These are phyloP conservation scores for Cairina moschata DNA, from an alignment of 2,113 vertebrate species.

Conservation along the genomic window DNA sequence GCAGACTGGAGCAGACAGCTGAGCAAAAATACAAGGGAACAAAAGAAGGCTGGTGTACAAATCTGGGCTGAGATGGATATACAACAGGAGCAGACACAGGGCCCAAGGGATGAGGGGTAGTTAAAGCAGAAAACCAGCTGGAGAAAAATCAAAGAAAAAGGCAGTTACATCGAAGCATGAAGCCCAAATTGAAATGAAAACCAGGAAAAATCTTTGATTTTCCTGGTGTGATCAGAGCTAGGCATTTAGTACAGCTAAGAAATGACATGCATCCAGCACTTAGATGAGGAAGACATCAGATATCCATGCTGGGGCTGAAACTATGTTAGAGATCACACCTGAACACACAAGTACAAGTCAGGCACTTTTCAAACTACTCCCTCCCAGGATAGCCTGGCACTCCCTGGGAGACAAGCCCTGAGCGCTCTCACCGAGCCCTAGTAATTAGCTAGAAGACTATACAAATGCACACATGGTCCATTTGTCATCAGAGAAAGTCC, in stretches of 20 bases:
- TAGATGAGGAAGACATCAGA: background rate
- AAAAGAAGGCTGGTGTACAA: background rate
- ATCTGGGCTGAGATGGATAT: background rate
- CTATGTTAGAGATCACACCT: background rate
- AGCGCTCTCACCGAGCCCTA: background rate
- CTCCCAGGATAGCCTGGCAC: background rate
- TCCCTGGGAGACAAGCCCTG: background rate
- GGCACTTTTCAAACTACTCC: background rate
- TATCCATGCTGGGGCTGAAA: background rate
- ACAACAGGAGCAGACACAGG: background rate
- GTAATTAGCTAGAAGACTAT: background rate
- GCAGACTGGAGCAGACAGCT: background rate
- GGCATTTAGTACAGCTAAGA: background rate
- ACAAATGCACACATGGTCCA: background rate
- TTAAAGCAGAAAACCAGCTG: background rate
- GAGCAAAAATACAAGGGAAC: background rate
- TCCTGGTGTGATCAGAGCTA: background rate
- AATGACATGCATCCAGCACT: background rate
- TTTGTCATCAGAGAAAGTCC: background rate
- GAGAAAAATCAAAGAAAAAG: background rate
- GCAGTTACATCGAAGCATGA: background rate
- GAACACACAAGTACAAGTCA: accelerated
- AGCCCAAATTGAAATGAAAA: background rate
- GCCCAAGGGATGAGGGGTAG: background rate
- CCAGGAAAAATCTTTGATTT: background rate